Evolutionary conservation across 2,888 invertebrate species (phyloP).

Genomic region (Hemistola chrysoprasaria): DNA sequence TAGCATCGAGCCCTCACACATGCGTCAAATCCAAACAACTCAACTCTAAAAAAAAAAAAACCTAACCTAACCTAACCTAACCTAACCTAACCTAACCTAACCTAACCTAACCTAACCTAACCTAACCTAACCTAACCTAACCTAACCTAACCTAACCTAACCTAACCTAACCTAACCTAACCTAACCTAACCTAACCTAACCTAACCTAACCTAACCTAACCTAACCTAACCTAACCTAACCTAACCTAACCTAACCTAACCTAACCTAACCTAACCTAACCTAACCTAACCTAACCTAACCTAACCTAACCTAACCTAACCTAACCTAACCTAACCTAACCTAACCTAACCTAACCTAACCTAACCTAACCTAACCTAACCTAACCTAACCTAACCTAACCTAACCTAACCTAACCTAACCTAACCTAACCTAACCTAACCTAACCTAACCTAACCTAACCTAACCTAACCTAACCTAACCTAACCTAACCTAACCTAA

Average conservation of each 20-base stretch:
- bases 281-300: conserved; percentile 16
- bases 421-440: too few relatives aligned
- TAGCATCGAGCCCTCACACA: too few relatives aligned
- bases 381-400: too few relatives aligned
- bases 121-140: conserved; percentile 12
- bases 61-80: conserved; percentile 25
- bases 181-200: conserved; percentile 16
- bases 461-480: too few relatives aligned
- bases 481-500: too few relatives aligned
- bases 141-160: conserved; percentile 13
- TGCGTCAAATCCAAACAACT: too few relatives aligned
- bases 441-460: too few relatives aligned
- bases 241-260: conserved; percentile 17
- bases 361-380: too few relatives aligned
- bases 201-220: conserved; percentile 13
- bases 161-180: conserved; percentile 15
- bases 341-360: too few relatives aligned
- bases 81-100: conserved; percentile 22
- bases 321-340: conserved; percentile 16
- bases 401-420: too few relatives aligned
- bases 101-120: conserved; percentile 13
- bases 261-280: conserved; percentile 15
- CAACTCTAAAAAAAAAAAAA: too few relatives aligned
- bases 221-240: conserved; percentile 17
- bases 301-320: conserved; percentile 17